Evolutionary conservation across 2,888 invertebrate species (phyloP).

Genomic region (Halocaridina rubra): DNA sequence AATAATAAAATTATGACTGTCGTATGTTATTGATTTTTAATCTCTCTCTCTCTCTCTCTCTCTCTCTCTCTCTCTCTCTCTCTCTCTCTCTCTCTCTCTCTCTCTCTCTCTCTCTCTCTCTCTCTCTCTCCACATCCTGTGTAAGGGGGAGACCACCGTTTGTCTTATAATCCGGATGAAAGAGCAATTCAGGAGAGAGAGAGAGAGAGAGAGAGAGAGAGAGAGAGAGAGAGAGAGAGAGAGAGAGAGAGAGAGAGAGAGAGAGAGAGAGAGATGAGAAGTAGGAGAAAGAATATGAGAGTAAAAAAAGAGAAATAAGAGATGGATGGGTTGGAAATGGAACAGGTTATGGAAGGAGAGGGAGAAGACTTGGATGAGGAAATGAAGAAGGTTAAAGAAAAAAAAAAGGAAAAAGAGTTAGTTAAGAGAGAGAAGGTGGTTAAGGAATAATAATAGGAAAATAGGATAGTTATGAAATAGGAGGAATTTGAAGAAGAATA

Average conservation of each 20-base stretch:
- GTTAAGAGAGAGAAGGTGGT: too few species aligned
- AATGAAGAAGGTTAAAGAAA: neutral
- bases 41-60: neutral
- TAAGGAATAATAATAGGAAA: neutral
- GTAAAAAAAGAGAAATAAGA: neutral
- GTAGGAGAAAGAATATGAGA: neutral
- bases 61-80: constrained; percentile 19
- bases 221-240: neutral
- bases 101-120: neutral
- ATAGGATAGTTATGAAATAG: neutral
- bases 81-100: constrained; percentile 2
- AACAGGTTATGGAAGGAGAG: too few species aligned
- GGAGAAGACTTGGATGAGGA: neutral
- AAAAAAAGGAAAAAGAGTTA: neutral
- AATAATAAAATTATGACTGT: too few species aligned
- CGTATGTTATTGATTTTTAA: too few species aligned
- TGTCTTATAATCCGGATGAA: too few species aligned
- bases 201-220: neutral
- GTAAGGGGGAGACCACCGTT: neutral
- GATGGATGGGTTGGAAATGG: neutral
- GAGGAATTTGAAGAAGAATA: neutral
- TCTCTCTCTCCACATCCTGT: neutral
- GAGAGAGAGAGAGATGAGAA: neutral
- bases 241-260: constrained; percentile 10
- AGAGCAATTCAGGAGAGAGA: neutral